These are phyloP conservation scores for Orbicella faveolata DNA, from an alignment of 64 coral and sea anemone genomes.

Conservation along the genomic window DNA sequence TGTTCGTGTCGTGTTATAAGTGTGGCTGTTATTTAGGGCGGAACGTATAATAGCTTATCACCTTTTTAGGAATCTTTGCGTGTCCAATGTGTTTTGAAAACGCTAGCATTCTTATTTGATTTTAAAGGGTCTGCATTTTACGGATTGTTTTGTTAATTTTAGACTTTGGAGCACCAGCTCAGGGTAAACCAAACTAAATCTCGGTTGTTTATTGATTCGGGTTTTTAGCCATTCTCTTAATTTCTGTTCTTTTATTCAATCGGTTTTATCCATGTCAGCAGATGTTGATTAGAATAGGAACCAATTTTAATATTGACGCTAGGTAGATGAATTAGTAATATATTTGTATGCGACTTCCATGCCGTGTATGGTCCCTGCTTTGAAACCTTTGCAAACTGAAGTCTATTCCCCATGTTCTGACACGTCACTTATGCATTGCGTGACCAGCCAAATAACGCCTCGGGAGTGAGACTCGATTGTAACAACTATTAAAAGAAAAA, in stretches of 20 bases:
- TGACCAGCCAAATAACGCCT: not conserved
- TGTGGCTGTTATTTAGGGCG: not conserved
- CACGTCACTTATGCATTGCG: not conserved
- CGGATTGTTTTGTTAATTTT: too few species aligned
- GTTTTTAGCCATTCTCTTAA: not conserved
- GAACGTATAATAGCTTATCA: too few species aligned
- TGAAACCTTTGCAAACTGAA: not conserved
- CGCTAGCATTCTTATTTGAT: too few species aligned
- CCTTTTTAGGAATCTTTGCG: too few species aligned
- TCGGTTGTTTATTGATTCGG: not conserved
- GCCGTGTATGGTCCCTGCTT: not conserved
- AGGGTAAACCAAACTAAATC: too few species aligned
- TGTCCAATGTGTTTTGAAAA: too few species aligned
- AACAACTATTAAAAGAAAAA: not conserved
- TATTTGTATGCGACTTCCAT: constrained; percentile 2
- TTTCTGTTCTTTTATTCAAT: not conserved
- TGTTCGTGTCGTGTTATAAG: not conserved
- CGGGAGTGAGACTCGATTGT: not conserved
- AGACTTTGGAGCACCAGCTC: too few species aligned
- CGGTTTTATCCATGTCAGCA: not conserved
- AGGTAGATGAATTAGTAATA: constrained; percentile 12
- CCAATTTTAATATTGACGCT: constrained; percentile 8
- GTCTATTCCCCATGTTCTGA: not conserved
- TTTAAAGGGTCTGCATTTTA: too few species aligned
- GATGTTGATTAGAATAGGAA: constrained; percentile 9